Evolutionary conservation across 2,888 invertebrate genomes (phyloP).

Genomic region (Ochropacha duplaris): DNA sequence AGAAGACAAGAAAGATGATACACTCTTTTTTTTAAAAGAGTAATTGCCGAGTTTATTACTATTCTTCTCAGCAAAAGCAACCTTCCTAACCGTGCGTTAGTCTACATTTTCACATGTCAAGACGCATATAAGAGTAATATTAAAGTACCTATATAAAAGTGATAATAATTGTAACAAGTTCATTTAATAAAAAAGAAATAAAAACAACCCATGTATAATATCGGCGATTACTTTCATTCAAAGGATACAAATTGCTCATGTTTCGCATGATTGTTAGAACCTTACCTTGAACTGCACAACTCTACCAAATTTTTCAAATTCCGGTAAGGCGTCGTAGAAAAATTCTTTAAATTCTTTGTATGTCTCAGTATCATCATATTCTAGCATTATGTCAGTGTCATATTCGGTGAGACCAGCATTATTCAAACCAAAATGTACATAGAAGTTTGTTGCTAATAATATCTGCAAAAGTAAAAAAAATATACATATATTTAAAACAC

Average conservation of each 20-base stretch:
- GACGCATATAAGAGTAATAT: no score
- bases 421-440: slow-evolving; percentile 91
- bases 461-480: slow-evolving; percentile 60
- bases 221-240: slow-evolving; percentile 23
- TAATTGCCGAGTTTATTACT: no score
- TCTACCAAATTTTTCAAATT: slow-evolving; percentile 89
- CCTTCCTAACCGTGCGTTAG: no score
- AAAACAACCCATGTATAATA: no score
- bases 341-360: slow-evolving; percentile 92
- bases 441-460: slow-evolving; percentile 91
- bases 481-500: slow-evolving; percentile 6
- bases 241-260: slow-evolving; percentile 40
- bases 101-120: no score
- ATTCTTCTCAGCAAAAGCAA: no score
- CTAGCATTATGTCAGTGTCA: slow-evolving; percentile 90
- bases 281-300: slow-evolving; percentile 86
- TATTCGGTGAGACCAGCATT: slow-evolving; percentile 89
- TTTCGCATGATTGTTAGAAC: slow-evolving; percentile 7
- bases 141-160: no score
- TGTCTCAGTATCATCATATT: slow-evolving; percentile 92
- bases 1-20: no score
- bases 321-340: slow-evolving; percentile 92
- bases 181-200: no score
- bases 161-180: no score
- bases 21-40: no score